Percentiles rank a stretch among this genome's conserved stretches.
These are phyloP conservation scores for Pasiphila rectangulata DNA, from an alignment of 2,888 invertebrate species.

Conservation along the genomic window DNA sequence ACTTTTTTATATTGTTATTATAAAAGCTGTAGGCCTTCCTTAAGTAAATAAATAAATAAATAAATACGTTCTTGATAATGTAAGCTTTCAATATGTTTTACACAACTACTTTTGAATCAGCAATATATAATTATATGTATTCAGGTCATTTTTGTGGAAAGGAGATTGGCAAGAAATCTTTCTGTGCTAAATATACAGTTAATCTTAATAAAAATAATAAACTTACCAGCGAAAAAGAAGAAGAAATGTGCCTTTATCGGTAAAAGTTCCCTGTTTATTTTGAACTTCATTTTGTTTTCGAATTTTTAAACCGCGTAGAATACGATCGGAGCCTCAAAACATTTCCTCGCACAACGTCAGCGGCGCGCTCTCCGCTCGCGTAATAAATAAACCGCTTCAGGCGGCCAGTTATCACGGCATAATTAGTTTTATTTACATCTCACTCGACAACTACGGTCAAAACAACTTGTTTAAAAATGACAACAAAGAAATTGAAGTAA, in stretches of 20 bases:
- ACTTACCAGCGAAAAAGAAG: slow-evolving; percentile 92
- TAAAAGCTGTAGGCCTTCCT: too few species aligned
- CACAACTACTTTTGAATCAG: too few species aligned
- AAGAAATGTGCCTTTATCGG: slow-evolving; percentile 94
- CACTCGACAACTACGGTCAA: slow-evolving; percentile 1
- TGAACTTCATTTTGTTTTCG: slow-evolving; percentile 70
- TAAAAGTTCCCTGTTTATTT: slow-evolving; percentile 85
- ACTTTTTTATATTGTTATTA: too few species aligned
- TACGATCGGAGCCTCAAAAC: too few species aligned
- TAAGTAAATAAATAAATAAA: too few species aligned
- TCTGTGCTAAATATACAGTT: too few species aligned
- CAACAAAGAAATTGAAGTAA: neutral
- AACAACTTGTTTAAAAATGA: slow-evolving; percentile 1
- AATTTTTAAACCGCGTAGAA: neutral
- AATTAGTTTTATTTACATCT: slow-evolving; percentile 5
- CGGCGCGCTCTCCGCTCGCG: slow-evolving; percentile 3
- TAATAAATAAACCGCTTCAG: slow-evolving; percentile 10
- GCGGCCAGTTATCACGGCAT: neutral
- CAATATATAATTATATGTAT: neutral
- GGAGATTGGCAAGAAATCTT: neutral
- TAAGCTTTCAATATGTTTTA: too few species aligned
- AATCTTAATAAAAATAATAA: neutral
- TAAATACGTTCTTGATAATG: too few species aligned
- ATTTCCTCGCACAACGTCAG: slow-evolving; percentile 3
- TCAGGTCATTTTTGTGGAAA: slow-evolving; percentile 3